Evolutionary conservation across 2,797 vertebrate genomes (phyloP).

Genomic region (Mus spretus): DNA sequence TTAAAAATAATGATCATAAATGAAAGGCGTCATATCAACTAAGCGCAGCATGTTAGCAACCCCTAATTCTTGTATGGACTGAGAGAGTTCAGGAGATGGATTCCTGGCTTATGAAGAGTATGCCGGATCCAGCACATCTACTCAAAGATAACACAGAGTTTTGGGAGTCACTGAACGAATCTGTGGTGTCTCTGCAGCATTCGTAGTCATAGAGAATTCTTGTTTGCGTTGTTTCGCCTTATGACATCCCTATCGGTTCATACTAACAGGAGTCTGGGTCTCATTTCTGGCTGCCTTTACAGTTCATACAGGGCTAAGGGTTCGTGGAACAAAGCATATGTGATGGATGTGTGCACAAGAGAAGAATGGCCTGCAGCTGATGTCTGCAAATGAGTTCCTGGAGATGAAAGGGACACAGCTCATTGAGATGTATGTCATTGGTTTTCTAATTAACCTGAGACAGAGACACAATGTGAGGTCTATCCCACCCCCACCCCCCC

Average conservation of each 20-base stretch:
- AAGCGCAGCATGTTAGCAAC: not conserved
- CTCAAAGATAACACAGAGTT: not conserved
- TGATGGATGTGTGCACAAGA: not conserved
- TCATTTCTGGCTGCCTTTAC: conserved; percentile 24
- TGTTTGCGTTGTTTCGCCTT: not conserved
- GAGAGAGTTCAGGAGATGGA: not conserved
- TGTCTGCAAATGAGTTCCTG: not conserved
- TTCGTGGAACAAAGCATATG: not conserved
- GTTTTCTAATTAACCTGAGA: not conserved
- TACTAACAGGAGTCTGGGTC: not conserved
- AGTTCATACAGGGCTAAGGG: not conserved
- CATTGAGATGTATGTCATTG: not conserved
- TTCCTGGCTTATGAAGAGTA: not conserved
- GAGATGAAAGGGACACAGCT: not conserved
- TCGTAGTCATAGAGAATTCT: not conserved
- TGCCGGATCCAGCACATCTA: not conserved
- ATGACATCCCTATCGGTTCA: not conserved
- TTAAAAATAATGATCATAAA: conserved; percentile 30
- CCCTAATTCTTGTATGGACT: not conserved
- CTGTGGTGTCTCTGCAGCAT: not conserved
- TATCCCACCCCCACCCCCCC: not conserved
- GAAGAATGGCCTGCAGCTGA: not conserved
- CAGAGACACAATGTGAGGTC: not conserved
- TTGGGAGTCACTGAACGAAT: not conserved
- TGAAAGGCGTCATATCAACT: not conserved